Base-by-base conservation (phyloP, 2,797 vertebrate species). In the Atherinosoma microstoma region DNA sequence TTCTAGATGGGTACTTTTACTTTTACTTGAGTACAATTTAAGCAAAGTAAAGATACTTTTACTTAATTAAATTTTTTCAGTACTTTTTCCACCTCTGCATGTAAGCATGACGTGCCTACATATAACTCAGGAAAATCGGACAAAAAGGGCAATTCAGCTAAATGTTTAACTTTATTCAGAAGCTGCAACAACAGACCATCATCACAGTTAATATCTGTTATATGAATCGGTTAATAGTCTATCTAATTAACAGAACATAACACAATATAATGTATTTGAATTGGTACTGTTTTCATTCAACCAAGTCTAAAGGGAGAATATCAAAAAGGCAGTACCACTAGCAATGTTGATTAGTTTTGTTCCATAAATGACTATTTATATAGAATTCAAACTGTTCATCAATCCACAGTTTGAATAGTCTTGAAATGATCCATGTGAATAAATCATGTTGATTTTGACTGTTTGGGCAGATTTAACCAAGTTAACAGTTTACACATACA, bases 111-210 rank as follows among this genome's bases (percentile, higher is more conserved):
- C 56, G 47, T 51, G 47, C 57, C 18, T 12, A 15, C 38, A 0
- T 7, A 47, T 32, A 15, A 27, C 58, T 67, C 1, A 49, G 32
- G 29, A 61, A 65, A 75, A 72, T 64, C 8, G 64, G 61, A 45
- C 3, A 57, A 57, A 29, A 20, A 27, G 18, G 51, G 15, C 27
- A 70, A 42, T 40, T 27, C 13, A 36, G 6, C 18, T 24, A 70
- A 16, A 45, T 60, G 40, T 59, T 60, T 70, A 47, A 66, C 29
- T 60, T 7, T 22, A 12, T 32, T 22, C 8, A 36, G 56, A 24
- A 3, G 1, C 58, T 35, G 0, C 58, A 72, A 22, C 22, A 22
- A 22, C 12, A 35, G 24, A 54, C 59, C 36, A 24, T 56, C 16
- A 34, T 49, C 56, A 30, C 24, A 47, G 22, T 29, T n/a, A 27